Conservation (phyloP, 2,797 vertebrate genomes). For the Etheostoma nigrum region DNA sequence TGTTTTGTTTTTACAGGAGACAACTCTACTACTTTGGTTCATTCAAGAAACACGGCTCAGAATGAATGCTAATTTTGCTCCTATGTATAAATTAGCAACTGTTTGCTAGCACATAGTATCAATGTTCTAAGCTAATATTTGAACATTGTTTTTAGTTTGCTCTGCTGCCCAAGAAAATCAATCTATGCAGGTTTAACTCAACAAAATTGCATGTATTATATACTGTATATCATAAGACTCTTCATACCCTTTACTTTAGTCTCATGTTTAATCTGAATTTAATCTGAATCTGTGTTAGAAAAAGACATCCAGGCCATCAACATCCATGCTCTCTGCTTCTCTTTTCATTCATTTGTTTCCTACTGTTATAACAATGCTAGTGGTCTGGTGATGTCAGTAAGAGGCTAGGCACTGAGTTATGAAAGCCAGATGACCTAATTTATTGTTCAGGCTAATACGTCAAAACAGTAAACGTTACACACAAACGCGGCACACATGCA, state of each 20-base stretch:
- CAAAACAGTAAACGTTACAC: too few species aligned
- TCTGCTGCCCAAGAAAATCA: background rate
- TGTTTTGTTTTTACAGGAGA: background rate
- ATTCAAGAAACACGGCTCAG: background rate
- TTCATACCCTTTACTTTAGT: background rate
- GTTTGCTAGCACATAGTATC: background rate
- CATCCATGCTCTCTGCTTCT: background rate
- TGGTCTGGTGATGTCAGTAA: background rate
- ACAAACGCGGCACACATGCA: too few species aligned
- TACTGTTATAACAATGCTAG: background rate
- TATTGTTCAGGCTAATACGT: too few species aligned
- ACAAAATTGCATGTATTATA: background rate
- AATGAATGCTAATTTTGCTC: background rate
- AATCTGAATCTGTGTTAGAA: background rate
- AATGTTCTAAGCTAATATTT: background rate
- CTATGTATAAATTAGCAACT: background rate
- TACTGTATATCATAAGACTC: background rate
- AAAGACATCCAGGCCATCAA: background rate
- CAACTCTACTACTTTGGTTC: background rate
- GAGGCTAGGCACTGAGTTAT: too few species aligned
- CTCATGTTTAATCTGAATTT: background rate
- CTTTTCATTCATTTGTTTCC: background rate
- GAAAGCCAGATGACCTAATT: too few species aligned
- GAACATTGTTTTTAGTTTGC: background rate
- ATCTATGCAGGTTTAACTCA: background rate